These are phyloP conservation scores for Cylloceria caligata DNA, from an alignment of 2,888 invertebrate genomes.

Conservation along the genomic window DNA sequence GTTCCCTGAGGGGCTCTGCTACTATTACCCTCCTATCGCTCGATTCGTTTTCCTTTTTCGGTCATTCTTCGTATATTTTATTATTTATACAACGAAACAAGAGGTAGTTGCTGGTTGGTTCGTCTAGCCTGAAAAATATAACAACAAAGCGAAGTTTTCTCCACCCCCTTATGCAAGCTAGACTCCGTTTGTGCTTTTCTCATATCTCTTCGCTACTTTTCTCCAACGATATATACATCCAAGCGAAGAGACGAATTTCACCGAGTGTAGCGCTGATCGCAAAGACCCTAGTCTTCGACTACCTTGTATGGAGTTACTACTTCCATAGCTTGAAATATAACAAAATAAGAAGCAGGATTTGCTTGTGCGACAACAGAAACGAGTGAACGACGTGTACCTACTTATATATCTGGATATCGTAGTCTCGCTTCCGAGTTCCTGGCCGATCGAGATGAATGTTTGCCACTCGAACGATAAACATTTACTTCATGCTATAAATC, in stretches of 20 bases:
- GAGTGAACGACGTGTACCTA: conserved; percentile 30
- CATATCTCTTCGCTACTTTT: conserved; percentile 50
- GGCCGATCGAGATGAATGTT: conserved; percentile 46
- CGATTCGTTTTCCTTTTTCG: conserved; percentile 37
- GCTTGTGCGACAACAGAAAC: conserved; percentile 4
- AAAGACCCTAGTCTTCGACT: conserved; percentile 22
- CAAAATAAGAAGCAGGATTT: conserved; percentile 31
- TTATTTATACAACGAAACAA: conserved; percentile 56
- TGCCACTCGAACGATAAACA: conserved; percentile 57
- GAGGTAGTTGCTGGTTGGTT: conserved; percentile 17
- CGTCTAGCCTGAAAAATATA: conserved; percentile 39
- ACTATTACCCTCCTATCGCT: conserved; percentile 35
- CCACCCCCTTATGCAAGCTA: conserved; percentile 12
- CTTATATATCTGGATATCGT: conserved; percentile 20
- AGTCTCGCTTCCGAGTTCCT: conserved; percentile 11
- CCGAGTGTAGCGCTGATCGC: conserved; percentile 12
- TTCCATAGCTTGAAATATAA: conserved; percentile 14
- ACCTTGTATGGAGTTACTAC: conserved; percentile 25
- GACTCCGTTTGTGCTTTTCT: conserved; percentile 59
- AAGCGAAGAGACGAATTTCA: conserved; percentile 15
- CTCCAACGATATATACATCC: conserved; percentile 9
- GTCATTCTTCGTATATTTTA: conserved; percentile 45
- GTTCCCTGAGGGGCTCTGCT: conserved; percentile 35
- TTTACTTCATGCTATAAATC: conserved; percentile 50
- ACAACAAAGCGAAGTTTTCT: conserved; percentile 48